These are phyloP conservation scores for Brenthis hecate DNA, from an alignment of 2,888 invertebrate genomes.

Conservation along the genomic window DNA sequence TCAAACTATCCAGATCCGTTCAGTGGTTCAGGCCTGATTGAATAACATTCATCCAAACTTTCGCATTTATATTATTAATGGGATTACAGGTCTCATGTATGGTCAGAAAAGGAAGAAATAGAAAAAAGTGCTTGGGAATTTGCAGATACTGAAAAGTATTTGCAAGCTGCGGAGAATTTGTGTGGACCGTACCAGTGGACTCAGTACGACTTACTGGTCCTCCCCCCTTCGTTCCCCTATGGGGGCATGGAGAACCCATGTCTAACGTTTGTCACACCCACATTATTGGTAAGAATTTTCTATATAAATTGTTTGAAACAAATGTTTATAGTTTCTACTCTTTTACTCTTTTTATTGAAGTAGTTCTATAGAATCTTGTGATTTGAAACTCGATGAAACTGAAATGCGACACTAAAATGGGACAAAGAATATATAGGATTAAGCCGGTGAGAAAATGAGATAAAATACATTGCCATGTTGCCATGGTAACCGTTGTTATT, in stretches of 20 bases:
- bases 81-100: slow-evolving; percentile 86
- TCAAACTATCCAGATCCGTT: too few relatives aligned
- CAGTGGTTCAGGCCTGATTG: too few relatives aligned
- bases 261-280: slow-evolving; percentile 96
- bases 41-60: too few relatives aligned
- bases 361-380: too few relatives aligned
- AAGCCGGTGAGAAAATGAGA: too few relatives aligned
- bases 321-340: neutral
- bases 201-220: slow-evolving; percentile 92
- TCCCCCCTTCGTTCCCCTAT: slow-evolving; percentile 96
- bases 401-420: too few relatives aligned
- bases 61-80: too few relatives aligned
- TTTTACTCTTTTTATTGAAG: neutral
- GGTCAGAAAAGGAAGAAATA: slow-evolving; percentile 93
- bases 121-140: slow-evolving; percentile 94
- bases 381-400: too few relatives aligned
- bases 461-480: too few relatives aligned
- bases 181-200: slow-evolving; percentile 96
- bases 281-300: slow-evolving; percentile 85
- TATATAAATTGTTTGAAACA: too few relatives aligned
- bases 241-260: slow-evolving; percentile 99
- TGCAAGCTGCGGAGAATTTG: slow-evolving; percentile 90
- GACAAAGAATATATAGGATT: too few relatives aligned
- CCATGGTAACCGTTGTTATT: too few relatives aligned
- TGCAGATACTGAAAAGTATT: slow-evolving; percentile 91